Base-by-base conservation (phyloP, 1,140 invertebrate species). In the Ostrea edulis region DNA sequence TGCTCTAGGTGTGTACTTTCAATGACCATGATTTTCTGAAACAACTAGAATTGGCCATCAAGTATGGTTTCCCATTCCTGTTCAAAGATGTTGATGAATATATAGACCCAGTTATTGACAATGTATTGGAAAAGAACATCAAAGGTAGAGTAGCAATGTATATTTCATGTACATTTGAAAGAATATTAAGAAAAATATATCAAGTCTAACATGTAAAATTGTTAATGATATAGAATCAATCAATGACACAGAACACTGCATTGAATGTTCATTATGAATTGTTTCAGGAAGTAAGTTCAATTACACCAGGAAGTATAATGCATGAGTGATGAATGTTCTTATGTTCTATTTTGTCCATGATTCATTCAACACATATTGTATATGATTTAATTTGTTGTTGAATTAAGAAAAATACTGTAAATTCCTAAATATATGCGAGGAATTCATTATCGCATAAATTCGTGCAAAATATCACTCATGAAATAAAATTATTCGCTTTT, bases 51-150 rank as follows among this genome's bases (percentile, higher is more conserved):
- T 96, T 98, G 95, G 97, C 97, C 0, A 97, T 98, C 55, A 97
- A 97, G 93, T 98, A 98, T 93, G 98, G 98, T 2, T 96, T 97
- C 85, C 97, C 98, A 0, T 96, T 98, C 55, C 92, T 98, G 0
- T 97, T 98, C 93, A 97, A 98, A 96, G 97, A 98, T 94, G 97
- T 98, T 9, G 97, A 97, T 93, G 97, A 98, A 91, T 98, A 98
- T 92, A 97, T 98, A 65, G 98, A 98, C 95, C 97, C 98, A 0
- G 97, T 98, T 4, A 96, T 98, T 44, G 97, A 98, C 92, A 97
- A 98, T 93, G 96, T 98, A 2, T 94, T 98, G 25, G 97, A 97
- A 92, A 98, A 97, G 94, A 98, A 98, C 93, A 96, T 98, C 11
- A 97, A 97, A 96, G 96, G 97, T 97, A 94, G 17, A 35, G 12